phyloP scores from a whole-genome alignment of 2,888 invertebrate genomes.

The Macropis europaea region DNA sequence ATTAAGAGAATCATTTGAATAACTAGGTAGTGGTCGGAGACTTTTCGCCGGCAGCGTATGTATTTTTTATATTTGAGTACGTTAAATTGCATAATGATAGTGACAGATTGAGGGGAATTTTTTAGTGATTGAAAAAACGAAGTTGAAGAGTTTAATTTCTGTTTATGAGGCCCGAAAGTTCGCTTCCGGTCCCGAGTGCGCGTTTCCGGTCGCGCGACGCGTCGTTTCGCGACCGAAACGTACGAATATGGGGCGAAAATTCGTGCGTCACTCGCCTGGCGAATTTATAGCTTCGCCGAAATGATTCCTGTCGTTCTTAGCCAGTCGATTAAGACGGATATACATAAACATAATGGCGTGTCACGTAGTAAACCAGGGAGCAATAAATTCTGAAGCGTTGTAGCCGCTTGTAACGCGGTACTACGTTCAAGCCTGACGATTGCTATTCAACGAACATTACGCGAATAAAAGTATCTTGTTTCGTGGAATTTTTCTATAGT shows the following conservation, averaged over 20 bases:
- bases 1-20: too few species aligned
- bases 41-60: too few species aligned
- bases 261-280: slow-evolving; percentile 31
- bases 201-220: slow-evolving; percentile 26
- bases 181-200: slow-evolving; percentile 32
- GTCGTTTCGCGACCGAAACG: slow-evolving; percentile 31
- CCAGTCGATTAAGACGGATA: slow-evolving; percentile 6
- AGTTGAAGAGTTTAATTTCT: too few species aligned
- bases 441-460: too few species aligned
- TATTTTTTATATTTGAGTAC: too few species aligned
- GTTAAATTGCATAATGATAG: too few species aligned
- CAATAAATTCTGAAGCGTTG: background rate
- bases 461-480: too few species aligned
- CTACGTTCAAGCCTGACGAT: background rate
- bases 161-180: background rate
- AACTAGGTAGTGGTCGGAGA: too few species aligned
- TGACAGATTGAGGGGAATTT: too few species aligned
- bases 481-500: too few species aligned
- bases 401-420: background rate
- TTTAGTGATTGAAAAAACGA: too few species aligned
- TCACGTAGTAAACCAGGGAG: background rate
- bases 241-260: slow-evolving; percentile 34
- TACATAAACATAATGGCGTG: background rate
- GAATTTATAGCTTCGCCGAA: slow-evolving; percentile 15
- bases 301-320: slow-evolving; percentile 20